phyloP scores from a whole-genome alignment of 2,888 invertebrate genomes.

The Hesperia comma region DNA sequence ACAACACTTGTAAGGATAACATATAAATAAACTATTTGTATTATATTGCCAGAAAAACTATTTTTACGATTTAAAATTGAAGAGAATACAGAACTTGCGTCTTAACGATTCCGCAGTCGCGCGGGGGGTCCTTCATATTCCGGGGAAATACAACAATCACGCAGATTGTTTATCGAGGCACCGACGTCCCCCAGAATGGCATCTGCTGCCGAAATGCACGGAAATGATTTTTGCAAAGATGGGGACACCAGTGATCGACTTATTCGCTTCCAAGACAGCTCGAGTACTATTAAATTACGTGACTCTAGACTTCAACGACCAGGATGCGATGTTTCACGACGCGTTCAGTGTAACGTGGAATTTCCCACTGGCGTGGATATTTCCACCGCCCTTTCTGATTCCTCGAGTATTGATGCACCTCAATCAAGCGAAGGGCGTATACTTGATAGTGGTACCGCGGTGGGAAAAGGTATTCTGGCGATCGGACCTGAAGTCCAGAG shows the following conservation, averaged over 20 bases:
- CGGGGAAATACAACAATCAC: conserved; percentile 35
- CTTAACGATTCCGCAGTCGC: no score
- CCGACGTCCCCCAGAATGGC: conserved; percentile 36
- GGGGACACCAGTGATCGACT: conserved; percentile 22
- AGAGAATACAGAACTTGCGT: background rate
- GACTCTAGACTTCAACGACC: conserved; percentile 15
- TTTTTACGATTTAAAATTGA: background rate
- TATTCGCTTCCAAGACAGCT: conserved; percentile 23
- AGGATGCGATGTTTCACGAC: conserved; percentile 11
- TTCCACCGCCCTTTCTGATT: conserved; percentile 42
- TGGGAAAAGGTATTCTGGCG: background rate
- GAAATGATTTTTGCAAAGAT: conserved; percentile 13
- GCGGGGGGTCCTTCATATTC: no score
- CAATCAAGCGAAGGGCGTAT: background rate
- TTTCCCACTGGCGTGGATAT: conserved; percentile 41
- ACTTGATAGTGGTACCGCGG: background rate
- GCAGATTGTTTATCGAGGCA: conserved; percentile 35
- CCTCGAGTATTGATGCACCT: conserved; percentile 35
- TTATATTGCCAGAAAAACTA: background rate
- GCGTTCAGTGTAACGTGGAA: conserved; percentile 42
- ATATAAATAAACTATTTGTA: background rate
- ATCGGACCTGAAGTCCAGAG: background rate
- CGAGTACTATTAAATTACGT: conserved; percentile 18
- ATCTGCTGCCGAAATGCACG: conserved; percentile 14
- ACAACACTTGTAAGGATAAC: background rate